These are phyloP conservation scores for Cepaea hortensis DNA, from an alignment of 2,888 invertebrate genomes.

Conservation along the genomic window DNA sequence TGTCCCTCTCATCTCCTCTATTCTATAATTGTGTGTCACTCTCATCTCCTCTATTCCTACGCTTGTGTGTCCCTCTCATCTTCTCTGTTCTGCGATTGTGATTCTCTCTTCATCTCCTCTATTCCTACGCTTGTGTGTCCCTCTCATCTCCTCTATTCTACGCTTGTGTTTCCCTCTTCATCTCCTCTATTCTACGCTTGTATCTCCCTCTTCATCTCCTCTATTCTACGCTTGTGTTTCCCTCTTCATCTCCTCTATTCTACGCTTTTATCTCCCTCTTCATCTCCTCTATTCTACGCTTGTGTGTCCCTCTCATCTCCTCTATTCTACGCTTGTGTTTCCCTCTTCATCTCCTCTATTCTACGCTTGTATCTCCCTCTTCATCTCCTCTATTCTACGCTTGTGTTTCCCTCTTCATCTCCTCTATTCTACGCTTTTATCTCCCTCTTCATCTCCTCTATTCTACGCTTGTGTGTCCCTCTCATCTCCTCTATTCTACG, in stretches of 20 bases:
- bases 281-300: neutral
- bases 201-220: no score
- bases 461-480: neutral
- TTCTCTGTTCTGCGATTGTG: neutral
- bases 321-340: neutral
- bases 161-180: neutral
- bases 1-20: no score
- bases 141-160: neutral
- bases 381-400: neutral
- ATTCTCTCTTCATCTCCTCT: neutral
- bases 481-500: neutral
- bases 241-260: no score
- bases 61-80: neutral
- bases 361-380: neutral
- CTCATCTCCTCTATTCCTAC: neutral
- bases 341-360: neutral
- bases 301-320: neutral
- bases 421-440: neutral
- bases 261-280: no score
- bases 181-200: neutral
- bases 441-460: neutral
- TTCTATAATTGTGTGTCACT: neutral
- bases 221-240: no score
- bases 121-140: neutral
- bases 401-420: neutral